Conservation (phyloP, 2,888 invertebrate species). For the Torymus texanus region DNA sequence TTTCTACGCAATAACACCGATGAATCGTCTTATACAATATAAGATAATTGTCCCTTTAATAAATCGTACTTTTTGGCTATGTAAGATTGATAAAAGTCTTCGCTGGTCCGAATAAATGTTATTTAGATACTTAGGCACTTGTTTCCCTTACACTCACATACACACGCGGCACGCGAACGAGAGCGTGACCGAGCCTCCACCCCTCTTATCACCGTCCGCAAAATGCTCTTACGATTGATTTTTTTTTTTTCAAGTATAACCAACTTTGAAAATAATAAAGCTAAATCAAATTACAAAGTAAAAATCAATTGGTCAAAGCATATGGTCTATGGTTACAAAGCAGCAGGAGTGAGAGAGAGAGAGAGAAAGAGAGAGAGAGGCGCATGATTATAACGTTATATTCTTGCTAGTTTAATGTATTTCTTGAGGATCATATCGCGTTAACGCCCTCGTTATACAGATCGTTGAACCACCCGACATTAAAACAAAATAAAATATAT, state of each 20-base stretch:
- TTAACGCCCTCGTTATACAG: no score
- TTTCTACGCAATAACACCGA: slow-evolving; percentile 1
- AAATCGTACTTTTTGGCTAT: slow-evolving; percentile 68
- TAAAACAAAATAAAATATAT: no score
- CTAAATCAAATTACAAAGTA: no score
- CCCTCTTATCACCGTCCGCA: not conserved
- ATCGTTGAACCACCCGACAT: no score
- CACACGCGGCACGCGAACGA: slow-evolving; percentile 30
- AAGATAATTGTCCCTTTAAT: slow-evolving; percentile 54
- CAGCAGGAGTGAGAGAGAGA: slow-evolving; percentile 11
- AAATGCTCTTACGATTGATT: slow-evolving; percentile 23
- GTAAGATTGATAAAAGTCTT: slow-evolving; percentile 71
- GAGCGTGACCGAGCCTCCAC: slow-evolving; percentile 22
- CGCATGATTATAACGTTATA: no score
- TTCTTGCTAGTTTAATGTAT: no score
- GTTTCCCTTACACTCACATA: slow-evolving; percentile 61
- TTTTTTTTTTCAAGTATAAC: not conserved
- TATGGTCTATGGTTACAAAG: not conserved
- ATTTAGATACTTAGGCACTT: slow-evolving; percentile 75
- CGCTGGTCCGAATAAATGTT: slow-evolving; percentile 74
- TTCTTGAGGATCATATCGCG: no score
- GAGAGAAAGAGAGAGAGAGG: slow-evolving; percentile 10
- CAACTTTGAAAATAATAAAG: no score
- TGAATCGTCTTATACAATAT: slow-evolving; percentile 49
- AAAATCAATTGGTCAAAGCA: not conserved